A percentile compares a stretch with the other conserved stretches of the same genome.
These are phyloP conservation scores for Gorsachius magnificus DNA, from an alignment of 2,797 vertebrate species.

Conservation along the genomic window DNA sequence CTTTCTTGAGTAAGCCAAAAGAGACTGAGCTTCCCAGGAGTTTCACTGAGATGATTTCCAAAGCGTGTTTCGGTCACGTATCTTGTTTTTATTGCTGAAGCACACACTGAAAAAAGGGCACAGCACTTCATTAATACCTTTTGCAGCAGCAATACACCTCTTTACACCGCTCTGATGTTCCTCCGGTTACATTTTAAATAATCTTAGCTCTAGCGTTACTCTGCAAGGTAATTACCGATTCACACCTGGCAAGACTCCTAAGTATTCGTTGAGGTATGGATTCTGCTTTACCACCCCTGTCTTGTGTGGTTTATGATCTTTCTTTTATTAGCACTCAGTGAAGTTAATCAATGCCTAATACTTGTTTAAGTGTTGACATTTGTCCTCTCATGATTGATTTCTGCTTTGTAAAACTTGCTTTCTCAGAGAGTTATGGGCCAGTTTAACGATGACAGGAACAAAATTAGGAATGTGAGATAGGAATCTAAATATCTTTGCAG, in stretches of 20 bases:
- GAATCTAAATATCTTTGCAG: not conserved
- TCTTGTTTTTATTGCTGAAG: not conserved
- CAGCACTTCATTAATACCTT: not conserved
- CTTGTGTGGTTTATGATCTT: not conserved
- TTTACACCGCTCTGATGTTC: not conserved
- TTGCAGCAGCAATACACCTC: not conserved
- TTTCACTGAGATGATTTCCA: not conserved
- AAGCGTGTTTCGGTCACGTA: not conserved
- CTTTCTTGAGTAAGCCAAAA: not conserved
- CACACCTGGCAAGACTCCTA: not conserved
- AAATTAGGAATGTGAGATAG: not conserved
- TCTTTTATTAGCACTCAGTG: not conserved
- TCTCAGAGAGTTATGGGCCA: not conserved
- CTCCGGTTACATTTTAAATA: not conserved
- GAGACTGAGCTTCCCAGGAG: not conserved
- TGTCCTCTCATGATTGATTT: not conserved
- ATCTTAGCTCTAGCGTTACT: not conserved
- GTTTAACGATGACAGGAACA: not conserved
- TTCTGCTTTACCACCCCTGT: not conserved
- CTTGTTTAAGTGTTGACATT: not conserved
- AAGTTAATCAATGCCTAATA: not conserved
- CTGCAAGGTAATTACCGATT: not conserved
- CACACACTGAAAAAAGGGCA: not conserved
- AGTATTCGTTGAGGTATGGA: fast-evolving
- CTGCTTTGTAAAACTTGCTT: not conserved